Conservation (phyloP, 2,888 invertebrate species). For the Plebejus melissa region DNA sequence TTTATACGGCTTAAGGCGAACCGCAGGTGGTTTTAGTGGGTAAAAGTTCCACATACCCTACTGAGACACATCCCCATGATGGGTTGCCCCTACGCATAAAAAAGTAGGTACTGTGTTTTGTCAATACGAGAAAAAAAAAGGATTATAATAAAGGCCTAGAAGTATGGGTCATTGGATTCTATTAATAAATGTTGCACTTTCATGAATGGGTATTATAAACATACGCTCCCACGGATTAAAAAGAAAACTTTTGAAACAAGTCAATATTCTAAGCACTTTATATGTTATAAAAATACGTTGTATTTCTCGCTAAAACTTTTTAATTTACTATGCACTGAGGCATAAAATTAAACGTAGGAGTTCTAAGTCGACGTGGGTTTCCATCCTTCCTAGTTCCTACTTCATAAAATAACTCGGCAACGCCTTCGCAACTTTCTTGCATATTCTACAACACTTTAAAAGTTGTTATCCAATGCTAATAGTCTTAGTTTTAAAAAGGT, state of each 20-base stretch:
- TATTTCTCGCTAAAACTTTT: not conserved
- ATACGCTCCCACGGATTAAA: not conserved
- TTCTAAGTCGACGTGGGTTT: not conserved
- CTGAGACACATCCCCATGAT: too few species aligned
- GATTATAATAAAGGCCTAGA: too few species aligned
- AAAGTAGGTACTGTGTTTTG: too few species aligned
- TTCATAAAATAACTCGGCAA: not conserved
- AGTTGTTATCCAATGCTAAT: not conserved
- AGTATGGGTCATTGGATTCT: too few species aligned
- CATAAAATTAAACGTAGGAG: slow-evolving; percentile 17
- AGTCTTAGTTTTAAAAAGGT: not conserved
- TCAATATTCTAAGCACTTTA: not conserved
- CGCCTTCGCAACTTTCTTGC: not conserved
- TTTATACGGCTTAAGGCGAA: too few species aligned
- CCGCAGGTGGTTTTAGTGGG: too few species aligned
- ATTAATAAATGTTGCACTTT: too few species aligned
- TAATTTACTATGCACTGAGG: slow-evolving; percentile 11
- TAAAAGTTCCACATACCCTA: too few species aligned
- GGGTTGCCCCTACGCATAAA: too few species aligned
- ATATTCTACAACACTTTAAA: not conserved
- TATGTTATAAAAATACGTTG: not conserved
- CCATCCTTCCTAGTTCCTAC: not conserved
- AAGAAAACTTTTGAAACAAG: not conserved
- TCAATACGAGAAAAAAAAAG: too few species aligned
- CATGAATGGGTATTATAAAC: not conserved